Base-by-base conservation (phyloP, 2,888 invertebrate species). In the Danaus chrysippus region DNA sequence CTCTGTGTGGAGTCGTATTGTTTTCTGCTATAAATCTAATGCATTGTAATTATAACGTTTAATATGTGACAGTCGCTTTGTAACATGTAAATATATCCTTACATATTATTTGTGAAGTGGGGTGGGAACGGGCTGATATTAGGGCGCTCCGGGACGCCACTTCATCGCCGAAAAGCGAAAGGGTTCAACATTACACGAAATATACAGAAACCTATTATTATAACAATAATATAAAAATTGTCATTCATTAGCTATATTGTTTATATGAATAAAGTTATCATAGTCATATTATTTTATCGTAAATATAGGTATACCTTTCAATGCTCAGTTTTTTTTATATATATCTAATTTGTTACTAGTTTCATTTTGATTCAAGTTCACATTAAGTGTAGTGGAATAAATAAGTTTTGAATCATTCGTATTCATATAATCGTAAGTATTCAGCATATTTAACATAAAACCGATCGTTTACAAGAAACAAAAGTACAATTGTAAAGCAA, bases 1-100 rank as follows among this genome's bases (percentile, higher is more conserved):
- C 74, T 34, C 80, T 76, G 73, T 73, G 78, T 84, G 73, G 72
- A 79, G 73, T 67, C 67, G 73, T 74, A 81, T 91, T 90, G 91
- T 91, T 87, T 89, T 84, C 70, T 72, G 76, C 85, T 77, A 90
- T 91, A 91, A 91, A 91, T 91, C 86, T 90, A 83, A 82, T 83
- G 79, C 77, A 79, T 80, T 81, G 82, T 89, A 88, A 90, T 90
- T 89, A 89, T 82, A 79, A 77, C 78, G 83, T 88, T 88, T 87
- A 85, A 84, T 84, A 80, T 84, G 82, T 84, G 89, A 90, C 89
- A 90, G 84, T 84, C 76, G 85, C 82, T 85, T 87, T 89, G 85
- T 87, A 78, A 79, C 81, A 87, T 88, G 87, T 83, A 88, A 90
- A 90, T 90, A 83, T 79, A 75, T 73, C 72, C 71, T 71, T 76